Percentiles rank a stretch among this genome's conserved stretches.
Conservation (phyloP, 1,140 invertebrate species). For the Amphibalanus amphitrite region DNA sequence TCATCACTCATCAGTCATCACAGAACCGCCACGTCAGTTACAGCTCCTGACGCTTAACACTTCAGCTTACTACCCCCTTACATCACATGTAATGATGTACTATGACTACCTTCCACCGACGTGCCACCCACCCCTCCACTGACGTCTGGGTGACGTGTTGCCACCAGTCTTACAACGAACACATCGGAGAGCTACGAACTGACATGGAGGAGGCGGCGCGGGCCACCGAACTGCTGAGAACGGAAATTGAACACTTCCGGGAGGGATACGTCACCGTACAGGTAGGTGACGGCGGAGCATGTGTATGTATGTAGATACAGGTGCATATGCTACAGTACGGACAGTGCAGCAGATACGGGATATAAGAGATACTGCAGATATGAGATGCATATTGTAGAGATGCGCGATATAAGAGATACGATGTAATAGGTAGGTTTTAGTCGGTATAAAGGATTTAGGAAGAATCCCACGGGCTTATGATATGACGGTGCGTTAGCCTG, state of each 20-base stretch:
- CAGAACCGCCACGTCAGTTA: not conserved
- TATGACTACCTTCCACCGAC: too few species aligned
- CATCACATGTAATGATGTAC: not conserved
- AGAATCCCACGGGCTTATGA: too few species aligned
- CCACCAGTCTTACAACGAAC: conserved; percentile 59
- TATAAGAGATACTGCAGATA: too few species aligned
- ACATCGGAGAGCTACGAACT: conserved; percentile 70
- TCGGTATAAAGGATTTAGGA: too few species aligned
- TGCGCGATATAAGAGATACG: too few species aligned
- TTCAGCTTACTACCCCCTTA: not conserved
- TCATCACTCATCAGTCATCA: not conserved
- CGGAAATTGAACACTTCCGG: conserved; percentile 71
- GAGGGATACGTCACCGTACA: conserved; percentile 35
- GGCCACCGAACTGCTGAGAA: conserved; percentile 64
- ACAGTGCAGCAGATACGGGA: too few species aligned
- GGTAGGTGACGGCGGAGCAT: too few species aligned
- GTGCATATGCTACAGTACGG: too few species aligned
- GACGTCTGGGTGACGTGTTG: not conserved
- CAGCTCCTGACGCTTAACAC: not conserved
- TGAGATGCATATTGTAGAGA: too few species aligned
- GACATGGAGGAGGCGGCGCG: conserved; percentile 86
- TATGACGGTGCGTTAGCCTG: too few species aligned
- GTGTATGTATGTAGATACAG: too few species aligned
- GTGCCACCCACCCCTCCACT: not conserved
- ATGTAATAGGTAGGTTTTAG: too few species aligned